Base-by-base conservation (phyloP, 2,888 invertebrate species). In the Heterodera filipjevi region DNA sequence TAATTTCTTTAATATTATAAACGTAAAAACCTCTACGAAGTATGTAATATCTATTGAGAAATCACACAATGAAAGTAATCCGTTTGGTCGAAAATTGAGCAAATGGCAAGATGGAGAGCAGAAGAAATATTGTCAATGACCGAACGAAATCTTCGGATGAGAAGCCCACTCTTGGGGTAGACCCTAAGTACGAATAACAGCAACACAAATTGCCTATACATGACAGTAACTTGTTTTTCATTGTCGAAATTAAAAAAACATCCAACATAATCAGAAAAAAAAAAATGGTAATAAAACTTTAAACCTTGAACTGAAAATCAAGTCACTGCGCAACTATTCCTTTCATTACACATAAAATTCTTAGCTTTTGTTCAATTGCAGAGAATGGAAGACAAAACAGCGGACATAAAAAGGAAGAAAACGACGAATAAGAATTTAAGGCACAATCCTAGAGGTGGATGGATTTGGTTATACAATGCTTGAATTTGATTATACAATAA, bases 71-170 rank as follows among this genome's bases (percentile, higher is more conserved):
- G 3, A n/a, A n/a, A 27, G 27, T 27, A 27, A 27, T 59, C 27
- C 27, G 27, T 59, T 59, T 59, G n/a, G n/a, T 59, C 59, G 5
- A 59, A 59, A 53, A 59, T 59, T 59, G 59, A 59, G 59, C 59
- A 59, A 59, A 59, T 59, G 59, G 59, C 59, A 27, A 27, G 53
- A 22, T 6, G n/a, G n/a, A n/a, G 22, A 27, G 59, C 59, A 27
- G 22, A 10, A 1, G 27, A 10, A n/a, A 27, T 27, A 59, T 10
- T 49, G 49, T n/a, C n/a, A n/a, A 49, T 49, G 49, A 16, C 49
- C 5, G 12, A 44, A 5, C 5, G 44, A 44, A 49, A 49, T 14
- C 16, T 49, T 3, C 3, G 10, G 14, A 16, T 14, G 16, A 16
- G 14, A 49, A 39, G 39, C 8, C 39, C 39, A 39, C 12, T 49